Evolutionary conservation across 2,888 invertebrate genomes (phyloP).

Genomic region (Laspeyria flexula): DNA sequence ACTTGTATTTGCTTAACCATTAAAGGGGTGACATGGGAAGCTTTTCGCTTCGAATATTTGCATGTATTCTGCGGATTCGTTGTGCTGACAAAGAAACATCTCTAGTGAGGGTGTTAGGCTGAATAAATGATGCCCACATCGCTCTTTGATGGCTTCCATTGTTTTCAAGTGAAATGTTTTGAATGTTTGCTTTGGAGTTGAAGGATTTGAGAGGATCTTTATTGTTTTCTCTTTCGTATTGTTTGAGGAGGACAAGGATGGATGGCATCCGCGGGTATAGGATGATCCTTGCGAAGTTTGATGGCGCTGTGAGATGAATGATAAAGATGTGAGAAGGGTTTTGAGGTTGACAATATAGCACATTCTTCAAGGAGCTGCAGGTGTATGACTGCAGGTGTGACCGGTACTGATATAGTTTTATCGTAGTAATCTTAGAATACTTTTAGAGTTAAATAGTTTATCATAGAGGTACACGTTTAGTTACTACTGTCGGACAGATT

Average conservation of each 20-base stretch:
- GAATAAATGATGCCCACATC: slow-evolving; percentile 52
- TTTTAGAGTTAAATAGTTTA: too few relatives aligned
- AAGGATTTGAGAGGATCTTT: slow-evolving; percentile 45
- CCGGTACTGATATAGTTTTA: too few relatives aligned
- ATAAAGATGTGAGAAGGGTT: slow-evolving; percentile 39
- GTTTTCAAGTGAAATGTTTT: slow-evolving; percentile 49
- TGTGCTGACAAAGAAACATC: slow-evolving; percentile 48
- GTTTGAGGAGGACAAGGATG: slow-evolving; percentile 29
- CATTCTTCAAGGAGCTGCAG: slow-evolving; percentile 32
- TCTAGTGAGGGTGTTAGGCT: slow-evolving; percentile 42
- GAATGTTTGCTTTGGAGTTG: slow-evolving; percentile 44
- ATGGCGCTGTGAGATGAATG: slow-evolving; percentile 31
- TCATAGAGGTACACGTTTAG: too few relatives aligned
- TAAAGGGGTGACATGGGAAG: slow-evolving; percentile 63
- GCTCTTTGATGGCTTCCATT: slow-evolving; percentile 43
- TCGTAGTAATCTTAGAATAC: too few relatives aligned
- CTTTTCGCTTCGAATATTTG: slow-evolving; percentile 65
- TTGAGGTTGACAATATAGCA: slow-evolving; percentile 29
- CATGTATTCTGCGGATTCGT: slow-evolving; percentile 66
- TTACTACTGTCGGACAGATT: too few relatives aligned
- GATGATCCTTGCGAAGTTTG: slow-evolving; percentile 35
- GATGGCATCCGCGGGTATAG: slow-evolving; percentile 26
- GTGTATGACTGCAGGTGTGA: neutral
- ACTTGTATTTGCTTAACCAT: slow-evolving; percentile 69
- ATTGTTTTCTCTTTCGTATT: slow-evolving; percentile 42